Percentiles rank a stretch among this genome's conserved stretches.
phyloP scores from a whole-genome alignment of 2,888 invertebrate genomes.

The Cheilosia variabilis region DNA sequence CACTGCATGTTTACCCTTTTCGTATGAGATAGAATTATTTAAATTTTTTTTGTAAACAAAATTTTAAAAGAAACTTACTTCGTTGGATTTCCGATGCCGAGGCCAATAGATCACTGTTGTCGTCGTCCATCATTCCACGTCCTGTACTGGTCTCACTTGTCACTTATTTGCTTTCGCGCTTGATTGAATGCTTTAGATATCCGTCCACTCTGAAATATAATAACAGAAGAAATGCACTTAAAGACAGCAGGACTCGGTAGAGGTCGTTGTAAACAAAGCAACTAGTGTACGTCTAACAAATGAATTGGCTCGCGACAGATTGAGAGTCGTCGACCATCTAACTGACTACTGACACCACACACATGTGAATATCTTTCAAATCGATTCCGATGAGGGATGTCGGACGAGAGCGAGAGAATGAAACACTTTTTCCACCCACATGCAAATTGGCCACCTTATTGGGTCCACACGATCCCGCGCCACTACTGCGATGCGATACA shows the following conservation, averaged over 20 bases:
- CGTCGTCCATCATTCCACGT: conserved; percentile 81
- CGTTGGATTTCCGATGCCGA: conserved; percentile 83
- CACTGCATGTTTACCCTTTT: conserved; percentile 41
- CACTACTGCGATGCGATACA: conserved; percentile 46
- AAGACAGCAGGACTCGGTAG: neutral
- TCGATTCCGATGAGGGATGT: conserved; percentile 62
- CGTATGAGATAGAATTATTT: conserved; percentile 28
- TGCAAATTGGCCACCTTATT: conserved; percentile 60
- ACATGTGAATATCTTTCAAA: conserved; percentile 46
- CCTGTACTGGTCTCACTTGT: conserved; percentile 23
- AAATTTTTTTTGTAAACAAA: conserved; percentile 41
- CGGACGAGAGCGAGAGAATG: conserved; percentile 23
- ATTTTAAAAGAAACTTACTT: conserved; percentile 77
- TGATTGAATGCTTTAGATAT: conserved; percentile 16
- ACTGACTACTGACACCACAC: conserved; percentile 34
- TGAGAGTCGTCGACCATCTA: conserved; percentile 67
- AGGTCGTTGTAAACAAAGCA: conserved; percentile 9
- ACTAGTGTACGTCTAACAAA: conserved; percentile 57
- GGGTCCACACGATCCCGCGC: conserved; percentile 45
- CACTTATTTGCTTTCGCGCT: conserved; percentile 23
- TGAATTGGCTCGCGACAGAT: conserved; percentile 55
- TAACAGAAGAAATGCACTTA: conserved; percentile 34
- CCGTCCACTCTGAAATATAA: conserved; percentile 35
- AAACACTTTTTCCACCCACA: conserved; percentile 67
- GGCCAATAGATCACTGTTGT: conserved; percentile 83